Evolutionary conservation across 2,113 vertebrate species (phyloP), one percentile per base, ranked within the genome.

Genomic region (Maylandia zebra): DNA sequence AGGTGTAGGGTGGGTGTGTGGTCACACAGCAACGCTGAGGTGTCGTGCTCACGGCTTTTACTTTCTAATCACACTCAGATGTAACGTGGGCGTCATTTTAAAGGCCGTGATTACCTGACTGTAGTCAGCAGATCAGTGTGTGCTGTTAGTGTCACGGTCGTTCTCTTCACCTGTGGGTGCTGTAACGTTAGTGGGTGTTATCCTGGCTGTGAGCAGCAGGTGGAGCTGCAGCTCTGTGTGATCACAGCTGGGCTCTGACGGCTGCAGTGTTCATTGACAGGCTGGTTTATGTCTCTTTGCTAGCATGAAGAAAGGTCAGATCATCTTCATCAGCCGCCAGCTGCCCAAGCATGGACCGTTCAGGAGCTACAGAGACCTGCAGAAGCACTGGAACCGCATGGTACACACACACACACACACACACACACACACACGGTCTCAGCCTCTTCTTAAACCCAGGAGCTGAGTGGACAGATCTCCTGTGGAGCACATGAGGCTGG

Each of bases 241-340:
- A 34, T 34, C 57, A 19, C 57, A 61, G 57, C 57, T 34, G 16
- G 9, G 19, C 38, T 59, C 53, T 56, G 53, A 22, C 52, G 24
- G 14, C 8, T 14, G 14, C 10, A 59, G n/a, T 55, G 11, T 56
- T 27, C 8, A 22, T 8, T 43, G 5, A 52, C 19, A 82, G 57
- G 12, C 64, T 14, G 12, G 5, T 86, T 22, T 84, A n/a, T 90
- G 57, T 71, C 14, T 85, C 66, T 88, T 69, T 86, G 48, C 81
- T 43, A 99, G 98, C 90, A 98, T 99, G 98, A 99, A 98, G 95
- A 98, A 96, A 94, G 98, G 98, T 55, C 97, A 97, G 88, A 97
- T 99, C 19, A 90, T 97, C 92, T 96, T 79, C 84, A 95, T 99
- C 94, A 96, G 97, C 88, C 97, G 94, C 36, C 80, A 86, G 53